These are phyloP conservation scores for Trachymyrmex septentrionalis DNA, from an alignment of 1,140 invertebrate species.

Conservation along the genomic window DNA sequence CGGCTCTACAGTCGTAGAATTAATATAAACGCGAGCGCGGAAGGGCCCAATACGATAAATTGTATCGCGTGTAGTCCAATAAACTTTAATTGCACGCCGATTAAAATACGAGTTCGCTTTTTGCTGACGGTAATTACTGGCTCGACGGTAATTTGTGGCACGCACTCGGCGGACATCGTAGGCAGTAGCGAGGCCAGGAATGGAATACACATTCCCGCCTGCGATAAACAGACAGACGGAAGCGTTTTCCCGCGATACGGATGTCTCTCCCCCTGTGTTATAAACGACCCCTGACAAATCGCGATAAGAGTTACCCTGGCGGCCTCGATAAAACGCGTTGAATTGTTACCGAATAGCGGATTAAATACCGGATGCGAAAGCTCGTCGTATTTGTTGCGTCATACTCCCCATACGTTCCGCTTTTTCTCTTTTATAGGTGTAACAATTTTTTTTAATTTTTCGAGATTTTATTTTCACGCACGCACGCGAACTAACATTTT, in stretches of 20 bases:
- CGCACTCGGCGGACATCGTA: conserved; percentile 50
- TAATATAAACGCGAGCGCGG: conserved; percentile 60
- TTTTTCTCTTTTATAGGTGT: conserved; percentile 14
- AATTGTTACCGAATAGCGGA: conserved; percentile 57
- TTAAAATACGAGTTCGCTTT: conserved; percentile 58
- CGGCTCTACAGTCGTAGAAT: conserved; percentile 49
- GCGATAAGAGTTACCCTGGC: conserved; percentile 51
- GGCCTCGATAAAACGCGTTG: conserved; percentile 50
- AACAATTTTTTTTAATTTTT: conserved; percentile 45
- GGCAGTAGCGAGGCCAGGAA: not conserved
- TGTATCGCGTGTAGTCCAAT: conserved; percentile 60
- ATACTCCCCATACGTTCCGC: not conserved
- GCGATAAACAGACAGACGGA: conserved; percentile 57
- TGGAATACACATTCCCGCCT: conserved; percentile 21
- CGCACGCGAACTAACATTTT: not conserved
- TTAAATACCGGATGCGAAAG: conserved; percentile 37
- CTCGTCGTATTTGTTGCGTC: conserved; percentile 23
- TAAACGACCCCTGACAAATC: conserved; percentile 55
- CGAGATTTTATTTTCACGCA: conserved; percentile 21
- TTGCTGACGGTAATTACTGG: conserved; percentile 48
- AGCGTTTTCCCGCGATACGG: conserved; percentile 34
- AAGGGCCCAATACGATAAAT: conserved; percentile 53
- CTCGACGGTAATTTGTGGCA: conserved; percentile 58
- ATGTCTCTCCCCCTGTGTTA: conserved; percentile 40
- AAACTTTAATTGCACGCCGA: conserved; percentile 59